Conservation (phyloP, 2,113 vertebrate species). For the Tylochromis polylepis region DNA sequence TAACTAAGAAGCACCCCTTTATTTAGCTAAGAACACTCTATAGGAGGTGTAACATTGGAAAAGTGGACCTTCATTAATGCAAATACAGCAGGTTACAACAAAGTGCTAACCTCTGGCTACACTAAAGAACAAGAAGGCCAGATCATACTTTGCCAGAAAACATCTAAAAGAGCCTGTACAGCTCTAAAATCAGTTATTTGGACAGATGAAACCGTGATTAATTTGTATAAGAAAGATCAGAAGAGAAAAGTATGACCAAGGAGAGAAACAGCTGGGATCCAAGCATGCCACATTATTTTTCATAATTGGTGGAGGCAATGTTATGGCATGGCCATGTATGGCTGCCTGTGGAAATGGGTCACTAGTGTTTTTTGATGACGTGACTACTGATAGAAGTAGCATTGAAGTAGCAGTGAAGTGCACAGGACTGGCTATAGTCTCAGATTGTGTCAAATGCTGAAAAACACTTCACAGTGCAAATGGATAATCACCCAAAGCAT, state of each 20-base stretch:
- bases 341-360: neutral
- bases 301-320: neutral
- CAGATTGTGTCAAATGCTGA: neutral
- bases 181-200: neutral
- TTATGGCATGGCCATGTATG: neutral
- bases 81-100: neutral
- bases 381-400: neutral
- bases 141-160: neutral
- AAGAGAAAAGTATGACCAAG: neutral
- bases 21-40: neutral
- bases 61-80: neutral
- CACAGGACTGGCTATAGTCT: neutral
- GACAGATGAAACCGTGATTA: neutral
- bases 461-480: neutral
- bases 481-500: neutral
- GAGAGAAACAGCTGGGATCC: neutral
- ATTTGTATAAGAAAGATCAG: fast-evolving
- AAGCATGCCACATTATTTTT: neutral
- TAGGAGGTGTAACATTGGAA: neutral
- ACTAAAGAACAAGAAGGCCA: neutral
- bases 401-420: no score
- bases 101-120: neutral
- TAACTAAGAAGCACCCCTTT: neutral
- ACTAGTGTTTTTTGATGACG: neutral
- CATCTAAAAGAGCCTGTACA: neutral